These are phyloP conservation scores for Phalera bucephala DNA, from an alignment of 2,888 invertebrate species.

Conservation along the genomic window DNA sequence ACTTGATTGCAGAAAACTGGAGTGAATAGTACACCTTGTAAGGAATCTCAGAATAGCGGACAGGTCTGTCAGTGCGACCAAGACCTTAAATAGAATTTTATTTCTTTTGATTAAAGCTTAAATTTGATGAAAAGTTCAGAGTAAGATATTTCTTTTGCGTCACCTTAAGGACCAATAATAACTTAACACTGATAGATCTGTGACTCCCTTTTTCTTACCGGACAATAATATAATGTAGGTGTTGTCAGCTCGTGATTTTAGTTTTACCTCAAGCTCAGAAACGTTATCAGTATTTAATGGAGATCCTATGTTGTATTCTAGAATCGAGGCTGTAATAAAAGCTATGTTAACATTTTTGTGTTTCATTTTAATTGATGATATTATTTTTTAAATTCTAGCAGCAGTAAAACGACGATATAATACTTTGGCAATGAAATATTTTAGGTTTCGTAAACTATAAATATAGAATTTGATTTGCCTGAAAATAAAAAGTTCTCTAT, in stretches of 20 bases:
- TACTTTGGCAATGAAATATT: too few species aligned
- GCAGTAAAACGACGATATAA: too few species aligned
- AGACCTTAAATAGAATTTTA: too few species aligned
- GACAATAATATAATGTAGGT: constrained; percentile 36
- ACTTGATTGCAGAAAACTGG: constrained; percentile 13
- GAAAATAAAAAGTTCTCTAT: too few species aligned
- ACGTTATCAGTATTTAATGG: constrained; percentile 59
- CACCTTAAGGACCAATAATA: too few species aligned
- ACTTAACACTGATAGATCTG: background rate
- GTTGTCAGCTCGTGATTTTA: constrained; percentile 21
- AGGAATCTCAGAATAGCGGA: constrained; percentile 25
- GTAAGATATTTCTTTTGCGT: too few species aligned
- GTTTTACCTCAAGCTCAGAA: constrained; percentile 17
- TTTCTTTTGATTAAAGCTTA: too few species aligned
- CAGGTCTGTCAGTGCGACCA: background rate
- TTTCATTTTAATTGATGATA: too few species aligned
- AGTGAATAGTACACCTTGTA: constrained; percentile 15
- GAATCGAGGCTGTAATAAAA: constrained; percentile 70
- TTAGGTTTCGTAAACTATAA: too few species aligned
- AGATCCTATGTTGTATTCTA: constrained; percentile 51
- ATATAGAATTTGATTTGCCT: too few species aligned
- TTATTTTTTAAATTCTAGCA: too few species aligned
- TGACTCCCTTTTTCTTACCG: constrained; percentile 20
- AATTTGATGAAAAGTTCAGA: too few species aligned
- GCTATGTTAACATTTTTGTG: constrained; percentile 36